These are phyloP conservation scores for Hemicordylus capensis DNA, from an alignment of 2,113 vertebrate species.

Conservation along the genomic window DNA sequence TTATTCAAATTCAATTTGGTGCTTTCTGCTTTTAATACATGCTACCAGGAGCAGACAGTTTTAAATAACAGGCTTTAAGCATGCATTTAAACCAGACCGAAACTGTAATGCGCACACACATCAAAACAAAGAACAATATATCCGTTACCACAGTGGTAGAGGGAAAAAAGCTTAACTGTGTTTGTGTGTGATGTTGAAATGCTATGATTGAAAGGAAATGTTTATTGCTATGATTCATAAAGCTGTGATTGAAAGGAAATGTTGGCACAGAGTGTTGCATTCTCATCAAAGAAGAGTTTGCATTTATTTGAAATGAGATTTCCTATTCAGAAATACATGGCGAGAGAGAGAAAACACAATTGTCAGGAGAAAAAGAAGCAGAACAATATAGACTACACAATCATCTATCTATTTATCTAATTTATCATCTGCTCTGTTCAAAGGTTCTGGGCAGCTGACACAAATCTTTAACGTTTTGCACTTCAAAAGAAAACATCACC, in stretches of 20 bases:
- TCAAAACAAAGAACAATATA: conserved; percentile 39
- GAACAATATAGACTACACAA: too few relatives aligned
- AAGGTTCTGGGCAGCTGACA: too few relatives aligned
- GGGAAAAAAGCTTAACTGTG: conserved; percentile 30
- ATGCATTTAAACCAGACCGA: not conserved
- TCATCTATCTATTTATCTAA: too few relatives aligned
- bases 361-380: too few relatives aligned
- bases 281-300: not conserved
- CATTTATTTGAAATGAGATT: conserved; percentile 16
- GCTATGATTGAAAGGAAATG: conserved; percentile 11
- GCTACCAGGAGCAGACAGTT: not conserved
- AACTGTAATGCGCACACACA: not conserved
- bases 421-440: too few relatives aligned
- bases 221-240: too few relatives aligned
- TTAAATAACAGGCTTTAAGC: conserved; percentile 24
- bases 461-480: too few relatives aligned
- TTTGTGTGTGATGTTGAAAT: conserved; percentile 34
- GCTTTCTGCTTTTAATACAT: conserved; percentile 12
- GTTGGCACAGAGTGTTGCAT: conserved; percentile 9
- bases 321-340: not conserved
- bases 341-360: too few relatives aligned
- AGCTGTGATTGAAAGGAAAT: conserved; percentile 11
- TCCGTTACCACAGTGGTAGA: conserved; percentile 19
- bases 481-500: too few relatives aligned
- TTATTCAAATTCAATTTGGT: conserved; percentile 52